These are phyloP conservation scores for Pseudomyrmex concolor DNA, from an alignment of 1,140 invertebrate genomes.

Conservation along the genomic window DNA sequence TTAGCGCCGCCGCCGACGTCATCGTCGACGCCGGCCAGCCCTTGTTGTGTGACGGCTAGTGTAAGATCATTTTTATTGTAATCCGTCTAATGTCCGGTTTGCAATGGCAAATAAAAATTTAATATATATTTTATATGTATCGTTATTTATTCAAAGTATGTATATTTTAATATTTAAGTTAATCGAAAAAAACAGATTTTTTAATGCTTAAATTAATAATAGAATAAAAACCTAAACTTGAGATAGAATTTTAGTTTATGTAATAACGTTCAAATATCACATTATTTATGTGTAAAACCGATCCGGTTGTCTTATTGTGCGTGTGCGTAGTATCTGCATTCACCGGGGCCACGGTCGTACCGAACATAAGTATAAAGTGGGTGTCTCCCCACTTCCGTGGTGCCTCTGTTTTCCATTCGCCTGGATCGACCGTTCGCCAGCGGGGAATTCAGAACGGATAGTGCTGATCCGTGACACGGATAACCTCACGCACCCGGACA, in stretches of 20 bases:
- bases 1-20: slow-evolving; percentile 50
- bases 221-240: neutral
- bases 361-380: slow-evolving; percentile 59
- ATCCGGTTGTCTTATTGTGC: slow-evolving; percentile 58
- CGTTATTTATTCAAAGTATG: too few relatives aligned
- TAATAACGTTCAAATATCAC: neutral
- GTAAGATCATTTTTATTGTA: slow-evolving; percentile 31
- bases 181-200: too few relatives aligned
- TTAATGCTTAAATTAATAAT: neutral
- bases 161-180: too few relatives aligned
- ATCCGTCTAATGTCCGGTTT: slow-evolving; percentile 34
- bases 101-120: neutral
- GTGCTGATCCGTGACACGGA: slow-evolving; percentile 72
- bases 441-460: slow-evolving; percentile 76
- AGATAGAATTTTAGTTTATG: neutral
- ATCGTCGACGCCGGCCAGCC: slow-evolving; percentile 37
- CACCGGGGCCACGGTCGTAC: slow-evolving; percentile 65
- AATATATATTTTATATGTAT: too few relatives aligned
- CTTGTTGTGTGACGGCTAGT: slow-evolving; percentile 1
- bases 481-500: slow-evolving; percentile 79
- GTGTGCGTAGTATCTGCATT: slow-evolving; percentile 49
- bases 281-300: slow-evolving; percentile 5
- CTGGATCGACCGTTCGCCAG: slow-evolving; percentile 56
- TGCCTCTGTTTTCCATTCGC: slow-evolving; percentile 54
- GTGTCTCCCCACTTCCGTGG: slow-evolving; percentile 49